phyloP scores from a whole-genome alignment of 2,113 vertebrate genomes.

The Brachirus orientalis region DNA sequence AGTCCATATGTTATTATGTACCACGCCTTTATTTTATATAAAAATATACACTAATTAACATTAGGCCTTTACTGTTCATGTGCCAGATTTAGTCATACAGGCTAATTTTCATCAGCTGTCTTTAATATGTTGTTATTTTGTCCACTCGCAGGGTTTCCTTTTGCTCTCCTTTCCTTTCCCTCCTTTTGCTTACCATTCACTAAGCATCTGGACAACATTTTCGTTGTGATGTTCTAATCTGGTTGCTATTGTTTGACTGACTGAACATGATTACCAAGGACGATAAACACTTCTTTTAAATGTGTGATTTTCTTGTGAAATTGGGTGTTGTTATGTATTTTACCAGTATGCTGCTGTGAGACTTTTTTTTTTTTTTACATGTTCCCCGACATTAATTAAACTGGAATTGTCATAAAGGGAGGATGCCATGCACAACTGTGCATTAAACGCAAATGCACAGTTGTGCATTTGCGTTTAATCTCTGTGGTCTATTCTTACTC shows the following conservation, averaged over 20 bases:
- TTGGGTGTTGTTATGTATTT: no score
- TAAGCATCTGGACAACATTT: background rate
- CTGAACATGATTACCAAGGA: background rate
- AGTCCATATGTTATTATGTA: no score
- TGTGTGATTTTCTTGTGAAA: background rate
- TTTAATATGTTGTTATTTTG: background rate
- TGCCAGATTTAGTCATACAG: background rate
- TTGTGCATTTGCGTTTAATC: slow-evolving; percentile 61
- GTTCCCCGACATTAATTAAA: background rate
- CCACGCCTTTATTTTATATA: no score
- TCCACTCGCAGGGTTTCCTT: no score
- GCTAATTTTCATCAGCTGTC: background rate
- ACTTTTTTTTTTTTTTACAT: background rate
- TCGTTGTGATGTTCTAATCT: background rate
- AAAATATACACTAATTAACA: background rate
- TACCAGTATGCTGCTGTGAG: background rate
- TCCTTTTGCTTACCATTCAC: no score
- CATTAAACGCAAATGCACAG: no score
- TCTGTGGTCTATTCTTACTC: slow-evolving; percentile 58
- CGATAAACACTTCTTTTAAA: background rate
- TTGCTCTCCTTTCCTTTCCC: no score
- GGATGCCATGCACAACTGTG: background rate
- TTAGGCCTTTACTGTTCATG: background rate
- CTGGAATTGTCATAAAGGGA: background rate
- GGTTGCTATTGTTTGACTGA: background rate